Base-by-base conservation (phyloP, 2,113 vertebrate genomes). In the Rhea americana region DNA sequence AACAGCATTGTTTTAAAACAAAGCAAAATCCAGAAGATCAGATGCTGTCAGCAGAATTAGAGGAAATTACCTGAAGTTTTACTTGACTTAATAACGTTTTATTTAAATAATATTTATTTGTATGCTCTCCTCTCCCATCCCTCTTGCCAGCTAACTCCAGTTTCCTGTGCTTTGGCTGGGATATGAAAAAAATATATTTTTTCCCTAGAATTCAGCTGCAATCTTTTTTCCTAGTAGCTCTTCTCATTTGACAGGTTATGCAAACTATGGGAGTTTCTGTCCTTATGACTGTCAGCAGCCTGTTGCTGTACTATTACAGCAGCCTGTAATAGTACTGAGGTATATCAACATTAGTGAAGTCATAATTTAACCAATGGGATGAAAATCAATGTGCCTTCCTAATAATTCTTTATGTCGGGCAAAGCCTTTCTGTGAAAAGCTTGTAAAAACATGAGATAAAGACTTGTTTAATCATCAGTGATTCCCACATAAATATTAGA, bases 21-120 rank as follows among this genome's bases (percentile, higher is more conserved):
- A 96, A 96, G 86, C 76, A 93, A 94, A 90, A 82, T 81, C 70
- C 30, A 91, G 37, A 22, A 55, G 62, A 88, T 94, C 83, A 82
- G 62, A 89, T 90, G 70, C 45, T 87, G 25, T 89, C 62, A 87
- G 66, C 85, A 93, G 67, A 95, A 91, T 95, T 78, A 91, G 53
- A 93, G 94, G 94, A 96, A 95, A 90, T 93, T 90, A 93, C 88
- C 95, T 94, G 88, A 96, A 86, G 70, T 89, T 91, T 87, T 94
- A 70, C 71, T 90, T 89, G 47, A 56, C 89, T 91, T 91, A 88
- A 75, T 72, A 82, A 88, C 74, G 22, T 68, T 35, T 35, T 84
- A 67, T 5, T 93, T 66, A 89, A 93, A 74, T 43, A 43, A 26
- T 87, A 39, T 73, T 93, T 73, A 80, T 83, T 92, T 93, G 35